Evolutionary conservation across 2,888 invertebrate species (phyloP).

Genomic region (Idaea straminata): DNA sequence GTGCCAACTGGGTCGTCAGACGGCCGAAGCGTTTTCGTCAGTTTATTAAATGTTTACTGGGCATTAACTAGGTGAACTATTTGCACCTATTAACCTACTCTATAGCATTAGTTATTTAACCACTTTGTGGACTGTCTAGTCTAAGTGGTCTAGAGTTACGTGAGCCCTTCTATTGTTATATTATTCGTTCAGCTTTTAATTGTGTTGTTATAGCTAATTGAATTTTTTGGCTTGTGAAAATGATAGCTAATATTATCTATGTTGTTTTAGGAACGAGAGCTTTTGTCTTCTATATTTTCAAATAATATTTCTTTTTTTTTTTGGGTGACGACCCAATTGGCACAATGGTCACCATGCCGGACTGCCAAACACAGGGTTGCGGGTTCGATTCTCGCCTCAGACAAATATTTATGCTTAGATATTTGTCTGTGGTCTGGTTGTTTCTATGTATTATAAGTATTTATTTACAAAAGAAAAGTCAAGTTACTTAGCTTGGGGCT

Average conservation of each 20-base stretch:
- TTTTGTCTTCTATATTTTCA: background rate
- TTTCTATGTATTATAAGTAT: too few species aligned
- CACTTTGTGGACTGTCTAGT: background rate
- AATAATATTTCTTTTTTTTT: background rate
- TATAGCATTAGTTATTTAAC: background rate
- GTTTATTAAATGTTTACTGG: too few species aligned
- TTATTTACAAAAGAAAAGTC: too few species aligned
- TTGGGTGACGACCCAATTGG: too few species aligned
- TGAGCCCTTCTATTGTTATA: background rate
- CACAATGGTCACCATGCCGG: too few species aligned
- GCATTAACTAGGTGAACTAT: background rate
- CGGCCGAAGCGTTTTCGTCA: too few species aligned
- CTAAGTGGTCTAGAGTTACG: background rate
- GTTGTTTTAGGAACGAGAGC: background rate
- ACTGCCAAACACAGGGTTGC: too few species aligned
- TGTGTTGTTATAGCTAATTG: constrained; percentile 4
- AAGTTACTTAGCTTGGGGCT: too few species aligned
- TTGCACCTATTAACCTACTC: background rate
- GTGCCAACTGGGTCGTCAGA: too few species aligned
- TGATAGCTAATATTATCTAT: background rate
- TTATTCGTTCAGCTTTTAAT: constrained; percentile 5
- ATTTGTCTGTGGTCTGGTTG: too few species aligned
- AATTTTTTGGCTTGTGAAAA: background rate
- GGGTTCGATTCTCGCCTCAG: too few species aligned
- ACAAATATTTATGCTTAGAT: too few species aligned